Base-by-base conservation (phyloP, 2,888 invertebrate species). In the Pardosa pseudoannulata region DNA sequence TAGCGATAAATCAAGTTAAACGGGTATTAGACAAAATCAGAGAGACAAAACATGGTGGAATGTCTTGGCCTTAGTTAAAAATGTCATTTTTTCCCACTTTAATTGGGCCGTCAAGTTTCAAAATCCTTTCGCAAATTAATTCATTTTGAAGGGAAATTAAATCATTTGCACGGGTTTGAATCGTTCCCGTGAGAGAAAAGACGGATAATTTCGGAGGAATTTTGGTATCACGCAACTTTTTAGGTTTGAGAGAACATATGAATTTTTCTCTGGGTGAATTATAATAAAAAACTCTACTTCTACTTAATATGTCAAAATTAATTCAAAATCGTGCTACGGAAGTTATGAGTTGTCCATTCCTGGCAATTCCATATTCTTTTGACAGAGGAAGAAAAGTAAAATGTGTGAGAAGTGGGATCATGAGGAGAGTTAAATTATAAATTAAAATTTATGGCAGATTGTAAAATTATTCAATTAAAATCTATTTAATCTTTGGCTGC, bases 1-100 rank as follows among this genome's bases (percentile, higher is more conserved):
- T 41, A 64, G 13, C 46, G 23, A 75, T 68, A 75, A 82, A 82
- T 75, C 81, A 75, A 31, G 39, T 71, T 62, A 82, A 75, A 70
- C 71, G 70, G 46, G 62, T 56, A 56, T 73, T 64, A 62, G 41
- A 39, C 62, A 70, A 75, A 74, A 75, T 71, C 56, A n/a, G 41
- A 70, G 70, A 75, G 56, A 39, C 39, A 68, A 74, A 81, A 74
- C 31, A 16, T 23, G 31, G 39, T 16, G 46, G 16, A 56, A 56
- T 56, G 56, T 56, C 56, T 56, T 23, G 19, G 19, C 2, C 5
- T 23, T 11, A 23, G 23, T 56, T 56, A 23, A 56, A n/a, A 16
- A 56, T 23, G 56, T 23, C 1, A 56, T 56, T 19, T 23, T 56
- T 56, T 56, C 56, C 16, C 23, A 11, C 19, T 23, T 23, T 56